Conservation (phyloP, 2,888 invertebrate species). For the Labia minor region DNA sequence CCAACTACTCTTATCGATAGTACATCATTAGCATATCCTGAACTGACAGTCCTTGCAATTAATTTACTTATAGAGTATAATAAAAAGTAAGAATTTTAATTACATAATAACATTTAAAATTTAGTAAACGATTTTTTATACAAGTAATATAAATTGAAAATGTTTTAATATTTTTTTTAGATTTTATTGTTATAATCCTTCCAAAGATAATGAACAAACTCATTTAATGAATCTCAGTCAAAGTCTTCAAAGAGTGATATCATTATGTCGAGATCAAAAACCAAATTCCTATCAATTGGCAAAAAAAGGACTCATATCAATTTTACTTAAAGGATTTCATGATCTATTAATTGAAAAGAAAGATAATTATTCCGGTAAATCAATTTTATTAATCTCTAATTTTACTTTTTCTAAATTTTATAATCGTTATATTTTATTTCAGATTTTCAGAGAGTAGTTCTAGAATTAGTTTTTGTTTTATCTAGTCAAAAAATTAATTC, state of each 20-base stretch:
- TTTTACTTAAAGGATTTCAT: slow-evolving; percentile 36
- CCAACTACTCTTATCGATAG: neutral
- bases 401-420: slow-evolving; percentile 23
- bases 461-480: slow-evolving; percentile 49
- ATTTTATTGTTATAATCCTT: neutral
- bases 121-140: neutral
- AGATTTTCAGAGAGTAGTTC: slow-evolving; percentile 55
- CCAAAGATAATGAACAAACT: neutral
- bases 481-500: slow-evolving; percentile 44
- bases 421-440: slow-evolving; percentile 27
- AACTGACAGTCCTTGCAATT: slow-evolving; percentile 47
- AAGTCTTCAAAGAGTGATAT: slow-evolving; percentile 35
- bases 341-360: slow-evolving; percentile 32
- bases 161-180: too few relatives aligned
- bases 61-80: slow-evolving; percentile 48
- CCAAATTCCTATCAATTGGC: slow-evolving; percentile 38
- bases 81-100: slow-evolving; percentile 38
- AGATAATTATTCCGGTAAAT: slow-evolving; percentile 32
- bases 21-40: slow-evolving; percentile 44
- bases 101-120: neutral
- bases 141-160: too few relatives aligned
- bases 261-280: slow-evolving; percentile 37
- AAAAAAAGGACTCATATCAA: slow-evolving; percentile 35
- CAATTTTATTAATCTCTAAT: neutral
- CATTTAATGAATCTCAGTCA: slow-evolving; percentile 14